These are phyloP conservation scores for Lanius ludovicianus DNA, from an alignment of 2,113 vertebrate genomes.

Conservation along the genomic window DNA sequence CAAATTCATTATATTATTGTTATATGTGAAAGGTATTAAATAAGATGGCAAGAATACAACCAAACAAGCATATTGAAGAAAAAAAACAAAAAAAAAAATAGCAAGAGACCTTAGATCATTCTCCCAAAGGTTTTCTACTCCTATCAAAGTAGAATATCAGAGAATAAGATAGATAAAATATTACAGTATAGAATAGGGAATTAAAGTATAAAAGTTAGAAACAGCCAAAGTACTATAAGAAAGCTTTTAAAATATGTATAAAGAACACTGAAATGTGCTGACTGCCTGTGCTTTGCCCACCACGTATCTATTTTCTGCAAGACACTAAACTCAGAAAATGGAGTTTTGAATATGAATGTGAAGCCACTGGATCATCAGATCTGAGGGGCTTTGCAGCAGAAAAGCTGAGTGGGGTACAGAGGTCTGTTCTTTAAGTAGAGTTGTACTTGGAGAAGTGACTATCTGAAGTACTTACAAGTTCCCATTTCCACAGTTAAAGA, in stretches of 20 bases:
- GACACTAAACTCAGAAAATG: neutral
- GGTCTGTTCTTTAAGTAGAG: neutral
- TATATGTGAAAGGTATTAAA: neutral
- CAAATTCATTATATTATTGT: neutral
- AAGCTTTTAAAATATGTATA: slow-evolving; percentile 55
- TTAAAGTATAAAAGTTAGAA: slow-evolving; percentile 19
- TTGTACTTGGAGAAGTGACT: neutral
- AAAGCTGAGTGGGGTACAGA: neutral
- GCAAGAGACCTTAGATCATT: slow-evolving; percentile 7
- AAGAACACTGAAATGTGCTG: slow-evolving; percentile 53
- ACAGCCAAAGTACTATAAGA: slow-evolving; percentile 1
- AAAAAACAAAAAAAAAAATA: neutral
- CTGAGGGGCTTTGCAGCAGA: neutral
- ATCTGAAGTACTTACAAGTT: neutral
- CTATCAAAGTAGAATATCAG: slow-evolving; percentile 52
- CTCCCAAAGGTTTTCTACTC: slow-evolving; percentile 27
- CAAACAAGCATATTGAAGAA: neutral
- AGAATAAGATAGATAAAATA: slow-evolving; percentile 42
- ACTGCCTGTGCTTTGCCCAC: slow-evolving; percentile 9
- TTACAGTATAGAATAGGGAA: slow-evolving; percentile 19
- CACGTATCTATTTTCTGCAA: slow-evolving; percentile 15
- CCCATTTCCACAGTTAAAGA: neutral
- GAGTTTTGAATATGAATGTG: neutral
- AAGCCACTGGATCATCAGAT: neutral
- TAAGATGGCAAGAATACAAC: neutral